Evolutionary conservation across 2,113 vertebrate genomes (phyloP).

Genomic region (Motacilla alba): DNA sequence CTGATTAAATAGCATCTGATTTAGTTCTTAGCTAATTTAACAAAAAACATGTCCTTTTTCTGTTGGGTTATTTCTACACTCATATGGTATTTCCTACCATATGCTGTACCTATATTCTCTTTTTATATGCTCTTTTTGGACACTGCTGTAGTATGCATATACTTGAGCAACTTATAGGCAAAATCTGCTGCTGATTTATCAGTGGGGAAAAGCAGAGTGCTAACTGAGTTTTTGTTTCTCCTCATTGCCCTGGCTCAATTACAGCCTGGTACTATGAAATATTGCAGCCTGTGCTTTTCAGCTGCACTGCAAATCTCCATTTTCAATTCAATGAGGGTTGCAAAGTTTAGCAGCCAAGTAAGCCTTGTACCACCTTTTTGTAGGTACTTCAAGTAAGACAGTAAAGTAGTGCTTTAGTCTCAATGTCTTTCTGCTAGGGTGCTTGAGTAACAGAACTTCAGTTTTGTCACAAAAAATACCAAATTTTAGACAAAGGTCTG

Average conservation of each 20-base stretch:
- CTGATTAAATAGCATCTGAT: neutral
- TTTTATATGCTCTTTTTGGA: neutral
- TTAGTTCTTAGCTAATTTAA: neutral
- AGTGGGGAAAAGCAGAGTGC: neutral
- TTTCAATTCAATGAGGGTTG: neutral
- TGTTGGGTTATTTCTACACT: neutral
- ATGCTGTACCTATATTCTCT: neutral
- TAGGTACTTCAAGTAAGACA: neutral
- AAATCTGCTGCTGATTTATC: neutral
- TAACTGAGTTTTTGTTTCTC: neutral
- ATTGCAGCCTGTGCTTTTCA: neutral
- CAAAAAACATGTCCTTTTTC: neutral
- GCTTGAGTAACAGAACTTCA: neutral
- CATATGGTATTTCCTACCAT: neutral
- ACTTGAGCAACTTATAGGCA: neutral
- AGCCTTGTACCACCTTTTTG: neutral
- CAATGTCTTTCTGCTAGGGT: neutral
- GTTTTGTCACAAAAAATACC: neutral
- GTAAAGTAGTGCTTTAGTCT: neutral
- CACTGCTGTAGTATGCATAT: neutral
- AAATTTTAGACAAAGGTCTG: neutral
- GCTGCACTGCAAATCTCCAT: neutral
- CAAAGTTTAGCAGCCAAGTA: neutral
- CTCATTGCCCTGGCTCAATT: neutral
- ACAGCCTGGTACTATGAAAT: neutral